Evolutionary conservation across 1,140 invertebrate species (phyloP).

Genomic region (Drosophila punjabiensis): DNA sequence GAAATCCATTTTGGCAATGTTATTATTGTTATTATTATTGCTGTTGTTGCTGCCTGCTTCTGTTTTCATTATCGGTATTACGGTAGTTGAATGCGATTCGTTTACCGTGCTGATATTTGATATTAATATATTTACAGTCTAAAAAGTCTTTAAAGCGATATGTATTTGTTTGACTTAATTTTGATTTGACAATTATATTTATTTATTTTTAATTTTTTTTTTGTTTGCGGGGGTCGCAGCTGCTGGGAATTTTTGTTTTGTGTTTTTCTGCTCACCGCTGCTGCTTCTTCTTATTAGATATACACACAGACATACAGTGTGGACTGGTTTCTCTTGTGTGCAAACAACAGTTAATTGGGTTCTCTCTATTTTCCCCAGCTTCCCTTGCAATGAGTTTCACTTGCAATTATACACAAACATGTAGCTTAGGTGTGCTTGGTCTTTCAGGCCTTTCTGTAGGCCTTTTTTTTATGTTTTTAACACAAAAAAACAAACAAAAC

Average conservation of each 20-base stretch:
- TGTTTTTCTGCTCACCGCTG: conserved; percentile 6
- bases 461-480: conserved; percentile 38
- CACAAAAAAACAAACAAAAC: conserved; percentile 59
- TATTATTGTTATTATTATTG: conserved; percentile 52
- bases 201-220: not conserved
- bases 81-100: conserved; percentile 13
- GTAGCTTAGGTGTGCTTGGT: conserved; percentile 49
- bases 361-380: conserved; percentile 18
- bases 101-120: not conserved
- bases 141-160: conserved; percentile 32
- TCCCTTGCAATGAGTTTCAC: conserved; percentile 58
- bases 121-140: conserved; percentile 1
- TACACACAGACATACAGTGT: conserved; percentile 18
- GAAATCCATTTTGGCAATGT: conserved; percentile 85
- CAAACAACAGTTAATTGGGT: conserved; percentile 42
- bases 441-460: conserved; percentile 18
- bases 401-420: conserved; percentile 40
- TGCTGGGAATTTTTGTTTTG: conserved; percentile 19
- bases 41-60: conserved; percentile 64
- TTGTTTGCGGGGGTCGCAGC: conserved; percentile 22
- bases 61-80: conserved; percentile 74
- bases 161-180: conserved; percentile 32
- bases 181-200: conserved; percentile 20
- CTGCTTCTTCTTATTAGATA: conserved; percentile 13
- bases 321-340: conserved; percentile 7